Conservation (phyloP, 2,113 vertebrate species). For the Galbula dea region DNA sequence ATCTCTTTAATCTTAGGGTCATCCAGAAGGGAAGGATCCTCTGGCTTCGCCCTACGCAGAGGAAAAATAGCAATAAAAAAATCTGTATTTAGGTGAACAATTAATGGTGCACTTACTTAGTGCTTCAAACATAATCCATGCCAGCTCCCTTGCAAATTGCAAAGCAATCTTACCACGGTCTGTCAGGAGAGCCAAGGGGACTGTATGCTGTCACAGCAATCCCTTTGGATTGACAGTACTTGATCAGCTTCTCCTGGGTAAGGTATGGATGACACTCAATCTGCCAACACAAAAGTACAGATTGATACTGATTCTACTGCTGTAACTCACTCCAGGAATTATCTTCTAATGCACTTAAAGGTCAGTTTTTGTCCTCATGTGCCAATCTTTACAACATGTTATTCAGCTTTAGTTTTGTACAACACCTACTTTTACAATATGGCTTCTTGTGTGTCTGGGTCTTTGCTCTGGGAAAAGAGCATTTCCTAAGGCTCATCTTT, state of each 20-base stretch:
- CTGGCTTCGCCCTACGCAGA: conserved; percentile 68
- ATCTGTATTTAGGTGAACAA: neutral
- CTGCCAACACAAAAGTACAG: neutral
- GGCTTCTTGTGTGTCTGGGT: neutral
- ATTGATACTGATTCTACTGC: neutral
- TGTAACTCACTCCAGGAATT: neutral
- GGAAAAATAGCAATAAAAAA: neutral
- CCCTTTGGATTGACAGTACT: neutral
- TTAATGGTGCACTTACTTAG: neutral
- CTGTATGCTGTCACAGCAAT: neutral
- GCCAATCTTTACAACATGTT: neutral
- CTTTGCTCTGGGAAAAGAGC: neutral
- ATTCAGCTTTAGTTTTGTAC: neutral
- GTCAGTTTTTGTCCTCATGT: neutral
- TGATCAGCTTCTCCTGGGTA: neutral
- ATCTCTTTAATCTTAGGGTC: conserved; percentile 81
- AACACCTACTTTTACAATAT: neutral
- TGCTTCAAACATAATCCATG: neutral
- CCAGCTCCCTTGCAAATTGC: neutral
- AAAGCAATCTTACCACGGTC: neutral
- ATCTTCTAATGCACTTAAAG: neutral
- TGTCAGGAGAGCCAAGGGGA: neutral
- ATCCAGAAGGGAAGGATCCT: conserved; percentile 80
- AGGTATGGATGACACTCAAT: neutral
- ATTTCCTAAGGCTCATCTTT: neutral